Evolutionary conservation across 2,888 invertebrate genomes (phyloP), one percentile per base, ranked within the genome.

Genomic region (Drosophila trichaetosa): DNA sequence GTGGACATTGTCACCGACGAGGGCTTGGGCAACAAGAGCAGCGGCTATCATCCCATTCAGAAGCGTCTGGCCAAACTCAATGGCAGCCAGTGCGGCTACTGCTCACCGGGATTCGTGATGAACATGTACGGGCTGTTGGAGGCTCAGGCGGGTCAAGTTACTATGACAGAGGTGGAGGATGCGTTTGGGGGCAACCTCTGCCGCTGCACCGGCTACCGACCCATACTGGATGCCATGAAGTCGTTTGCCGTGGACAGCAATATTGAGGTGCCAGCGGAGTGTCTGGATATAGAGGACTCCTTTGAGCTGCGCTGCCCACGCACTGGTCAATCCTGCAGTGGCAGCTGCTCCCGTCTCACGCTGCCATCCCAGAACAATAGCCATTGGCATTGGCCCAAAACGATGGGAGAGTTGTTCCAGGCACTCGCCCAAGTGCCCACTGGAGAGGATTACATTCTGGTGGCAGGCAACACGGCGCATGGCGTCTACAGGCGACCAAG

Each of bases 51-150:
- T 87, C 94, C 95, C 13, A 94, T 97, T 54, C 96, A 96, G 90
- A 94, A 92, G 56, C 93, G 95, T 4, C 91, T 96, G 60, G 95
- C 95, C 0, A 94, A 94, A 56, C 94, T 95, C 81, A 95, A 96
- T 91, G 96, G 96, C 1, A 95, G 95, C 0, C 96, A 96, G 89
- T 96, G 96, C 88, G 96, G 96, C 0, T 96, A 94, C 90, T 97
- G 97, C 83, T 95, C 96, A n/a, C 96, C 97, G 1, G 97, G 96
- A 24, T 96, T 96, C 95, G 94, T 96, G 63, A 96, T 96, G 96
- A 96, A 94, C 82, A 96, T 96, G 96, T 92, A 76, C 90, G 95
- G 95, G 36, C 82, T 95, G 27, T 86, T 94, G 64, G 93, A 94
- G 85, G 91, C 93, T 0, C 94, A 94, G 58, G 70, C 64, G 0